Conservation (phyloP, 2,113 vertebrate genomes). For the Pseudopodoces humilis region DNA sequence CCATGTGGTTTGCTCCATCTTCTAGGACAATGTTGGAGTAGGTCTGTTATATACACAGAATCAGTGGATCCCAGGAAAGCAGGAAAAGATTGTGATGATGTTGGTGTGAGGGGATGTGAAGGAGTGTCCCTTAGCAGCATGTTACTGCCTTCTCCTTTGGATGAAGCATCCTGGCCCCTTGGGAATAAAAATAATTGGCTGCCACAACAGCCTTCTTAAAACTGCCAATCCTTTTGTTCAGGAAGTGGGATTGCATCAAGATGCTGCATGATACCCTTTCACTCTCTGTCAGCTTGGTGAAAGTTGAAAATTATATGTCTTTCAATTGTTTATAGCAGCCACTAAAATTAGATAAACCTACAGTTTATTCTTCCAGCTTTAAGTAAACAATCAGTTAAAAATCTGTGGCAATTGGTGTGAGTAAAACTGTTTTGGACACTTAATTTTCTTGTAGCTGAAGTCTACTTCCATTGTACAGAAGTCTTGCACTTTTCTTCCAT, state of each 20-base stretch:
- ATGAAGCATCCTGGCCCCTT: not conserved
- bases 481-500: not conserved
- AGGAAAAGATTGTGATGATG: not conserved
- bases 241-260: not conserved
- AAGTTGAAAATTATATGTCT: not conserved
- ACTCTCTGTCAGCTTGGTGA: not conserved
- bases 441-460: not conserved
- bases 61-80: not conserved
- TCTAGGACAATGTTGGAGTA: not conserved
- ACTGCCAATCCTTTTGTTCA: not conserved
- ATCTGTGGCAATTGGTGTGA: not conserved
- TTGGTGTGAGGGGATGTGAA: not conserved
- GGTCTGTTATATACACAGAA: not conserved
- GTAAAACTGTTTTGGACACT: not conserved
- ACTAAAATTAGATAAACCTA: not conserved
- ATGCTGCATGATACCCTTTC: not conserved
- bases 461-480: not conserved
- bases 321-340: not conserved
- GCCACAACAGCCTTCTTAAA: not conserved
- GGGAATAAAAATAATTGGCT: not conserved
- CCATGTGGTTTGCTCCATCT: accelerated
- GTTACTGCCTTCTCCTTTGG: not conserved
- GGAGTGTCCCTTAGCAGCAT: not conserved
- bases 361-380: not conserved
- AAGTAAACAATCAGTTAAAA: not conserved